Conservation (phyloP, 1,140 invertebrate genomes). For the Ostrea edulis region DNA sequence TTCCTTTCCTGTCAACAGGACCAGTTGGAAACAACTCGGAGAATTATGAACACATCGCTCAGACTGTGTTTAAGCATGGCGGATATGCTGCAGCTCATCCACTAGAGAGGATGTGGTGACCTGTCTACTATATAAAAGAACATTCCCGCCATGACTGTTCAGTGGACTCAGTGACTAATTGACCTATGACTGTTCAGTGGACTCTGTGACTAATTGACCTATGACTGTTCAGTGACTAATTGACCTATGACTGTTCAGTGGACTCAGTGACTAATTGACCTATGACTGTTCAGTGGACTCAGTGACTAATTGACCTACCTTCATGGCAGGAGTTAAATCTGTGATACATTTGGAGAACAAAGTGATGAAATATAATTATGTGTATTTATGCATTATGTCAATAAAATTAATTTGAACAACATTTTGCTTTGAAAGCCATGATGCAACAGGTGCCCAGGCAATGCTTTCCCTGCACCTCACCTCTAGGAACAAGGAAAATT, state of each 20-base stretch:
- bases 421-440: not conserved
- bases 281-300: no score
- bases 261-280: not conserved
- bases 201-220: no score
- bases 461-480: no score
- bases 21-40: conserved; percentile 72
- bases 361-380: not conserved
- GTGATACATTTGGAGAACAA: conserved; percentile 2
- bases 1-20: conserved; percentile 55
- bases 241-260: not conserved
- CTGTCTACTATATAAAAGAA: not conserved
- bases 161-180: not conserved
- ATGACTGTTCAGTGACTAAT: no score
- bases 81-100: conserved; percentile 85
- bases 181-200: no score
- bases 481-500: no score
- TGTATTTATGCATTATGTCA: not conserved
- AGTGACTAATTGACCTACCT: no score
- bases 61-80: conserved; percentile 81
- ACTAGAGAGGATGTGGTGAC: conserved; percentile 80
- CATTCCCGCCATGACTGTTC: not conserved
- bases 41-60: conserved; percentile 77
- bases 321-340: not conserved
- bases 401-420: not conserved
- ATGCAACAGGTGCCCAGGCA: no score